Conservation (phyloP, 92 coral and sea anemone species). For the Umimayanthus kanabou region DNA sequence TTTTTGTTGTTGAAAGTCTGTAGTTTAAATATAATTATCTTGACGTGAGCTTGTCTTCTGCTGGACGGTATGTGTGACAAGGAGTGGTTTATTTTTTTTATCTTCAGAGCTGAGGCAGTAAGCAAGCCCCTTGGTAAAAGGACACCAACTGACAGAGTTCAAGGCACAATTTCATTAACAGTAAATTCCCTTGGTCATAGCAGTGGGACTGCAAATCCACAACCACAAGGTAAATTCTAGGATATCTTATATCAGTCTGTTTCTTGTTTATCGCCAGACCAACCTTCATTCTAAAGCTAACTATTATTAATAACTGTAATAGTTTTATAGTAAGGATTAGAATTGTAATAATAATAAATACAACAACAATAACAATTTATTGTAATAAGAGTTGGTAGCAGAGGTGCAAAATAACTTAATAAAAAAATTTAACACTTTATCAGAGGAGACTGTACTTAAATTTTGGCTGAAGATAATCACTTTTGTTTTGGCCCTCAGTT, state of each 20-base stretch:
- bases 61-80: not conserved
- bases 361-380: no score
- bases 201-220: constrained; percentile 45
- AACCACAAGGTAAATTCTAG: constrained; percentile 43
- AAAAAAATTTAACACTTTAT: no score
- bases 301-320: no score
- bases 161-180: constrained; percentile 81
- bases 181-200: constrained; percentile 64
- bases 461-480: no score
- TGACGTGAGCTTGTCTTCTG: not conserved
- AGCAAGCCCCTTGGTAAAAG: constrained; percentile 77
- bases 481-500: no score
- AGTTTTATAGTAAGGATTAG: no score
- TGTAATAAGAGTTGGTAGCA: no score
- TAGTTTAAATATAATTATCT: not conserved
- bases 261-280: not conserved
- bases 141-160: constrained; percentile 87
- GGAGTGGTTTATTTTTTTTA: not conserved
- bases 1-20: no score
- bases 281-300: not conserved
- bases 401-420: no score
- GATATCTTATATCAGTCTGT: not conserved
- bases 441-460: no score
- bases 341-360: no score
- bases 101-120: constrained; percentile 72